Percentiles rank a stretch among this genome's conserved stretches.
Conservation (phyloP, 92 coral and sea anemone genomes). For the Porites evermanni region DNA sequence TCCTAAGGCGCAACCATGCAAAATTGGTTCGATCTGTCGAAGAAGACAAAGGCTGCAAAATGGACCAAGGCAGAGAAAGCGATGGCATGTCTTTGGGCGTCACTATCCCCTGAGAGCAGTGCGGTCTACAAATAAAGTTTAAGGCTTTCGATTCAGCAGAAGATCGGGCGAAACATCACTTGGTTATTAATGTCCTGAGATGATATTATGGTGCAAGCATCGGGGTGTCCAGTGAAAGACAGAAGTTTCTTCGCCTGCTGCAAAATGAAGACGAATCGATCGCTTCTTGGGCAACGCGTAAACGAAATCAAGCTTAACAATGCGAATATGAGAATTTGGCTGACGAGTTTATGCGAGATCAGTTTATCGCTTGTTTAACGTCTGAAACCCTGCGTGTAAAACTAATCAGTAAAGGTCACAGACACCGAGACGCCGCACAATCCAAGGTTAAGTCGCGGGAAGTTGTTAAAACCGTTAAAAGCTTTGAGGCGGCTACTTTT, state of each 20-base stretch:
- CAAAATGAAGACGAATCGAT: conserved; percentile 55
- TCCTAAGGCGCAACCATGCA: too few species aligned
- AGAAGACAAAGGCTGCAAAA: conserved; percentile 2
- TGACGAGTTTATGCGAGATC: conserved; percentile 50
- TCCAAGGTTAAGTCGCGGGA: conserved; percentile 29
- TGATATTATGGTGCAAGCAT: conserved; percentile 59
- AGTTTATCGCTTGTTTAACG: conserved; percentile 45
- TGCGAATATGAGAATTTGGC: conserved; percentile 58
- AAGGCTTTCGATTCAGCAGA: conserved; percentile 31
- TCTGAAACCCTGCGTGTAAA: conserved; percentile 45
- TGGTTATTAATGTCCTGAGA: conserved; percentile 41
- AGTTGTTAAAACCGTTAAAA: conserved; percentile 48
- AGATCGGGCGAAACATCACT: conserved; percentile 56
- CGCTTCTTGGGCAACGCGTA: conserved; percentile 57
- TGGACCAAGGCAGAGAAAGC: conserved; percentile 55
- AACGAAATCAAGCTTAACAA: conserved; percentile 60
- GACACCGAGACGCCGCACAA: conserved; percentile 44
- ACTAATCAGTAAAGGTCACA: conserved; percentile 57
- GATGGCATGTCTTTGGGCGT: conserved; percentile 55
- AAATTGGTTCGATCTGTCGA: too few species aligned
- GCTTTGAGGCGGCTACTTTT: conserved; percentile 25
- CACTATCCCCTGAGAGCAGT: conserved; percentile 53
- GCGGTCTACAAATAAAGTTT: conserved; percentile 56
- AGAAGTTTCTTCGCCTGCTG: not conserved
- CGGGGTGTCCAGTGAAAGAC: conserved; percentile 53